Evolutionary conservation across 2,888 invertebrate genomes (phyloP).

Genomic region (Drosophila koepferae): DNA sequence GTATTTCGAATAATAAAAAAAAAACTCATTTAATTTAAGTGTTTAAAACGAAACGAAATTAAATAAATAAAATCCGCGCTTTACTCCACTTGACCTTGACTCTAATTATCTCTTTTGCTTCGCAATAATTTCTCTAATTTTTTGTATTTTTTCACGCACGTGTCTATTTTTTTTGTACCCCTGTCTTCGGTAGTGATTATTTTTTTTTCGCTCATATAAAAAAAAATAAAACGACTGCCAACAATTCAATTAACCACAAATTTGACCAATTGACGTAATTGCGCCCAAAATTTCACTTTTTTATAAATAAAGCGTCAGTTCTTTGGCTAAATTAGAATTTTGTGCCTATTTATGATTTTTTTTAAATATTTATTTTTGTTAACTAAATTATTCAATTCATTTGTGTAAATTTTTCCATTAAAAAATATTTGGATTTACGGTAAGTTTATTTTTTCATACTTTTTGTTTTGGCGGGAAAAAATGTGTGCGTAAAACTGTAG

Average conservation of each 20-base stretch:
- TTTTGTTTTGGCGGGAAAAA: conserved; percentile 63
- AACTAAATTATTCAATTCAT: conserved; percentile 38
- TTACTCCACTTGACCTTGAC: conserved; percentile 45
- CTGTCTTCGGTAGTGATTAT: conserved; percentile 64
- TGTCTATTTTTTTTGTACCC: conserved; percentile 54
- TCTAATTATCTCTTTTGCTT: conserved; percentile 45
- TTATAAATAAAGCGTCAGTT: conserved; percentile 45
- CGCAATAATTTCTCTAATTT: conserved; percentile 12
- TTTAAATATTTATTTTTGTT: conserved; percentile 61
- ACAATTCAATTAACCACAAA: conserved; percentile 26
- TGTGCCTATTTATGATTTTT: conserved; percentile 45
- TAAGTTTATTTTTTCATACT: conserved; percentile 49
- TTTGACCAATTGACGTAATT: conserved; percentile 74
- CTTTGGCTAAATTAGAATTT: conserved; percentile 31
- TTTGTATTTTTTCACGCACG: conserved; percentile 53
- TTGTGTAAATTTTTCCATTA: conserved; percentile 51
- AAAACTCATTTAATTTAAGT: conserved; percentile 36
- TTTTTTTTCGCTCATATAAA: conserved; percentile 48
- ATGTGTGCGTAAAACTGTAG: conserved; percentile 16
- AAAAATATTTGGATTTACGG: conserved; percentile 41
- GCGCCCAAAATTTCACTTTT: conserved; percentile 43
- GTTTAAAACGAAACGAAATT: conserved; percentile 10
- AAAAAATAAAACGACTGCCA: conserved; percentile 61
- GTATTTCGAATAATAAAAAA: conserved; percentile 31
- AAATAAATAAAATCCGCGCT: conserved; percentile 4